Percentiles rank a stretch among this genome's conserved stretches.
Evolutionary conservation across 1,140 invertebrate genomes (phyloP).

Genomic region (Dermatophagoides farinae): DNA sequence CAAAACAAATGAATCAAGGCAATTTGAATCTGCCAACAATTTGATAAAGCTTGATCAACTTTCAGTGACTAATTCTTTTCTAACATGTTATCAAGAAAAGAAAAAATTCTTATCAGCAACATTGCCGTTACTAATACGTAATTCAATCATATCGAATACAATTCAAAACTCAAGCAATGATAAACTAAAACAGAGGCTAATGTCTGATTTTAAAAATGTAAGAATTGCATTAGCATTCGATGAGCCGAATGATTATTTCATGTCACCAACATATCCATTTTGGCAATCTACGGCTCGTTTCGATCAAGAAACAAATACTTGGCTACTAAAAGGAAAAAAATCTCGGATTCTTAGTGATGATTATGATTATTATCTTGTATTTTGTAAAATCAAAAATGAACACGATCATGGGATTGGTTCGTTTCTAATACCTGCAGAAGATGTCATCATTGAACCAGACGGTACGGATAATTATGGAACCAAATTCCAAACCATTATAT

Average conservation of each 20-base stretch:
- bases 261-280: not conserved
- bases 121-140: not conserved
- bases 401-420: not conserved
- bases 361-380: not conserved
- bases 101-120: not conserved
- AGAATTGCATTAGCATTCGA: not conserved
- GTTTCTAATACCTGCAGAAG: not conserved
- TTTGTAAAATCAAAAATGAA: not conserved
- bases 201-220: not conserved
- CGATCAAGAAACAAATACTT: not conserved
- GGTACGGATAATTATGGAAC: slow-evolving; percentile 1
- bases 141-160: not conserved
- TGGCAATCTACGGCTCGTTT: not conserved
- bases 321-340: not conserved
- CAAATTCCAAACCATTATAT: not conserved
- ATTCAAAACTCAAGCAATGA: not conserved
- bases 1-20: not conserved
- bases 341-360: not conserved
- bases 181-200: not conserved
- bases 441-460: not conserved
- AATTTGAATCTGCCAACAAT: not conserved
- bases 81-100: not conserved
- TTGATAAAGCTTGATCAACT: not conserved
- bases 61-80: not conserved
- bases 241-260: not conserved